A percentile compares a stretch with the other conserved stretches of the same genome.
phyloP scores from a whole-genome alignment of 2,113 vertebrate genomes.

The Melospiza georgiana region DNA sequence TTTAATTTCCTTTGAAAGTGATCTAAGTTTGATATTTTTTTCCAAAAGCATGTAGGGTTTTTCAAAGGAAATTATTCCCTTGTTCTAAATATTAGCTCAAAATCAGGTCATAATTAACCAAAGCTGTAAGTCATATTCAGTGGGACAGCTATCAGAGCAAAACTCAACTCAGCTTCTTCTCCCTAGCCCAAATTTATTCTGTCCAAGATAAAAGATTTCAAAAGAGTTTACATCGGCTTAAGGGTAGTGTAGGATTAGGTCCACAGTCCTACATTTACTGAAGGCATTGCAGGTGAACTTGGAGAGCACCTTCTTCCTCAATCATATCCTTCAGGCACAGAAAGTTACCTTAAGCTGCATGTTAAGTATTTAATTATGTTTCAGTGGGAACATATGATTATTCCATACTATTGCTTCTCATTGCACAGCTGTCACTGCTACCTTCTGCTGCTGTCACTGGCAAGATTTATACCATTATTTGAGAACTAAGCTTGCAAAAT shows the following conservation, averaged over 20 bases:
- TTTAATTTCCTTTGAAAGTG: background rate
- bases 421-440: background rate
- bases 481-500: background rate
- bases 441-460: background rate
- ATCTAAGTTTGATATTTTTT: background rate
- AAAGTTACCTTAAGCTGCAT: background rate
- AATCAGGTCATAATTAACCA: background rate
- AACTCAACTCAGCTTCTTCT: background rate
- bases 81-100: background rate
- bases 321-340: background rate
- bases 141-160: background rate
- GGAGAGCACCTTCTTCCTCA: background rate
- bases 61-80: background rate
- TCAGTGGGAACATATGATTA: background rate
- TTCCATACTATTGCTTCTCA: background rate
- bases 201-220: background rate
- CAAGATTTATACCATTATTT: background rate
- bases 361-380: background rate
- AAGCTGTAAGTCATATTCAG: background rate
- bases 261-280: background rate
- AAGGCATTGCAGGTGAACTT: background rate
- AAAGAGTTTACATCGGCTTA: background rate
- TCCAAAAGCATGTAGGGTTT: accelerated
- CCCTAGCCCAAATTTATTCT: background rate
- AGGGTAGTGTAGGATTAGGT: background rate